A percentile compares a stretch with the other conserved stretches of the same genome.
These are phyloP conservation scores for Actinostola sp. DNA, from an alignment of 92 coral and sea anemone genomes.

Conservation along the genomic window DNA sequence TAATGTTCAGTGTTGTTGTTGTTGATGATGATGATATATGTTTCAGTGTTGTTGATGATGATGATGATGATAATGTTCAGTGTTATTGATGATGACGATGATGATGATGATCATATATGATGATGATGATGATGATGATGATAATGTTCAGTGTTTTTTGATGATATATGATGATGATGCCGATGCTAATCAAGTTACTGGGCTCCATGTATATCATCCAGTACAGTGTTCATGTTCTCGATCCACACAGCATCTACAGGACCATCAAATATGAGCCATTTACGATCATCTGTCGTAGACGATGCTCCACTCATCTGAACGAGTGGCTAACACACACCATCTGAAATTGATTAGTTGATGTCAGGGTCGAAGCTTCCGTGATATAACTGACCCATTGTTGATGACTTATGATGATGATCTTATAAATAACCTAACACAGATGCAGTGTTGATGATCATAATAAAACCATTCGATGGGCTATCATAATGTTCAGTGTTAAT, in stretches of 20 bases:
- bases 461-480: too few species aligned
- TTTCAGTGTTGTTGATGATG: too few species aligned
- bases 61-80: too few species aligned
- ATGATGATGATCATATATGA: too few species aligned
- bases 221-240: slow-evolving; percentile 98
- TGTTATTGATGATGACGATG: too few species aligned
- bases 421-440: slow-evolving; percentile 72
- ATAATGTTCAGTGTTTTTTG: too few species aligned
- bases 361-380: slow-evolving; percentile 96
- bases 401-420: slow-evolving; percentile 93
- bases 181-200: neutral
- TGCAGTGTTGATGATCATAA: too few species aligned
- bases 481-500: too few species aligned
- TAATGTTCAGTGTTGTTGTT: too few species aligned
- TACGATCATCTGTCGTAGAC: slow-evolving; percentile 89
- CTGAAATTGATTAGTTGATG: slow-evolving; percentile 97
- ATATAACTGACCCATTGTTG: slow-evolving; percentile 93
- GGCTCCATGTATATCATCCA: slow-evolving; percentile 97
- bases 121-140: too few species aligned
- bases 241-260: slow-evolving; percentile 99
- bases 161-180: neutral
- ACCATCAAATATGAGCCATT: slow-evolving; percentile 95
- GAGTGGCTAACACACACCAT: slow-evolving; percentile 95
- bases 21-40: too few species aligned
- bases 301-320: slow-evolving; percentile 91